These are phyloP conservation scores for Calameuta idolon DNA, from an alignment of 2,888 invertebrate species.

Conservation along the genomic window DNA sequence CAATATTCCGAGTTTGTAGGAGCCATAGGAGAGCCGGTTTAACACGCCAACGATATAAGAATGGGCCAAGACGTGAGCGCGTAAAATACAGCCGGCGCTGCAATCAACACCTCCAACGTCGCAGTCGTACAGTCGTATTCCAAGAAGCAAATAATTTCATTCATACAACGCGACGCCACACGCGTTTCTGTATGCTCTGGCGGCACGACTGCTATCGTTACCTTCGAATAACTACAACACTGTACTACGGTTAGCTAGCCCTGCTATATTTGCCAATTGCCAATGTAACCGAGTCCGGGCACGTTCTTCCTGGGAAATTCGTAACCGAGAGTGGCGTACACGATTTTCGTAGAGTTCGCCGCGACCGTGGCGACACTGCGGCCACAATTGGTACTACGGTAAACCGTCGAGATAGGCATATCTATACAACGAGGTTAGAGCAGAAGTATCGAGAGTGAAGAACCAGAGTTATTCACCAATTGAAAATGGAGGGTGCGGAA, in stretches of 20 bases:
- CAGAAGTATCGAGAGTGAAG: background rate
- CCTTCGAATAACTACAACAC: constrained; percentile 54
- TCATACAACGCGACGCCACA: constrained; percentile 60
- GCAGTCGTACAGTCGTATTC: constrained; percentile 47
- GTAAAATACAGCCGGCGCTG: constrained; percentile 65
- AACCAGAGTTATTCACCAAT: background rate
- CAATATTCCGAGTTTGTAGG: constrained; percentile 59
- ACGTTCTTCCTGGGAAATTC: constrained; percentile 10
- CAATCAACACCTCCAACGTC: constrained; percentile 57
- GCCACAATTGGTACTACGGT: background rate
- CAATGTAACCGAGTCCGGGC: background rate
- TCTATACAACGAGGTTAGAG: background rate
- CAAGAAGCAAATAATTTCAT: constrained; percentile 65
- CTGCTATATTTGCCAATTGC: constrained; percentile 5
- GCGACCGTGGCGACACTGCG: background rate
- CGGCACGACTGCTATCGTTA: constrained; percentile 61
- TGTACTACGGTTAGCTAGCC: constrained; percentile 1
- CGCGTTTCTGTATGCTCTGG: constrained; percentile 50
- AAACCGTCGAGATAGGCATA: background rate
- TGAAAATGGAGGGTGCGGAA: background rate
- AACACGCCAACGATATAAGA: constrained; percentile 62
- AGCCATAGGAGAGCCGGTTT: constrained; percentile 56
- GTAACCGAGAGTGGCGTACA: background rate
- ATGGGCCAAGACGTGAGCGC: constrained; percentile 46
- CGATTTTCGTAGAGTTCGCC: background rate